Evolutionary conservation across 1,140 invertebrate species (phyloP).

Genomic region (Stenopsyche tienmushanensis): DNA sequence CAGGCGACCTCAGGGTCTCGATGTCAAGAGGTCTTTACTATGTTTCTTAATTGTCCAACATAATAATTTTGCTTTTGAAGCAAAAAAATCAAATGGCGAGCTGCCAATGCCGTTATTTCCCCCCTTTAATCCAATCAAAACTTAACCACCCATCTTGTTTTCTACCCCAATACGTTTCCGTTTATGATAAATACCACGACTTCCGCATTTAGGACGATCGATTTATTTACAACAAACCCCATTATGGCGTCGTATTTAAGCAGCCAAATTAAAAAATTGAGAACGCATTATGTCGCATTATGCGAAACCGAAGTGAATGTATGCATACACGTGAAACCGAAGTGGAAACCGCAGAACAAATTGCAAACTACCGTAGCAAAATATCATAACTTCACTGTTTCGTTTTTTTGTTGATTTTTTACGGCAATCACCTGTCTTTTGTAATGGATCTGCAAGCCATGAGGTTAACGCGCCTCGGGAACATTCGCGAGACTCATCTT

Average conservation of each 20-base stretch:
- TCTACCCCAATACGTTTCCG: background rate
- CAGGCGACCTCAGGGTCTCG: no score
- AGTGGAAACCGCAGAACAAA: conserved; percentile 10
- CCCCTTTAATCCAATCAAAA: conserved; percentile 7
- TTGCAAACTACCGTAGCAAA: conserved; percentile 7
- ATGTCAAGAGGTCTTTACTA: no score
- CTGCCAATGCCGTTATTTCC: background rate
- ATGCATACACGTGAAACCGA: conserved; percentile 1
- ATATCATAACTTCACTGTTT: background rate
- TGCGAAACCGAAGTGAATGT: no score
- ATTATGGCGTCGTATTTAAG: background rate
- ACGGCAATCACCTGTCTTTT: no score
- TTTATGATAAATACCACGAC: conserved; percentile 6
- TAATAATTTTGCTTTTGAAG: background rate
- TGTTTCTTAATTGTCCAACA: no score
- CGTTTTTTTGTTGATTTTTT: conserved; percentile 3
- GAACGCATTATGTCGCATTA: background rate
- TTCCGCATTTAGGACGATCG: background rate
- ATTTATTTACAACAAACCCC: background rate
- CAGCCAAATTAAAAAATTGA: background rate
- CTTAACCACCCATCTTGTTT: conserved; percentile 7
- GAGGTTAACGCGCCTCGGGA: no score
- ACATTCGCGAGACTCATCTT: no score
- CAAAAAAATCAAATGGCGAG: background rate
- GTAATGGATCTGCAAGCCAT: no score